Conservation (phyloP, 2,888 invertebrate genomes). For the Gordius sp. region DNA sequence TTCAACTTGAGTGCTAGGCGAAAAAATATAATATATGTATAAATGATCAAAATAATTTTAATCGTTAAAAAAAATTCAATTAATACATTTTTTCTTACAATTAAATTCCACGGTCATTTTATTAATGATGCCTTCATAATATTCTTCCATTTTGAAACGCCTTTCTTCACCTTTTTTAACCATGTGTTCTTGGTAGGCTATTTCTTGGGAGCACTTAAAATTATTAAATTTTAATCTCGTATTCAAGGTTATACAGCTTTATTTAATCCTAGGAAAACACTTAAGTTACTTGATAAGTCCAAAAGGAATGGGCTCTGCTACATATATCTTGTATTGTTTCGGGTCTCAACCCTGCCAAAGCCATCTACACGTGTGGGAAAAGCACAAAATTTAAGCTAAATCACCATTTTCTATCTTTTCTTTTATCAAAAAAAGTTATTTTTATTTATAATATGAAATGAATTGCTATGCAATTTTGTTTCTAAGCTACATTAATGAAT, state of each 20-base stretch:
- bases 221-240: no score
- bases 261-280: no score
- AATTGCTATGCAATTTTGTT: no score
- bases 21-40: background rate
- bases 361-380: no score
- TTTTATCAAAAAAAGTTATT: no score
- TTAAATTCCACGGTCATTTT: constrained; percentile 2
- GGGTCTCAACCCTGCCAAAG: background rate
- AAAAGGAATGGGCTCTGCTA: background rate
- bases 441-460: no score
- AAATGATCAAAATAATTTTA: background rate
- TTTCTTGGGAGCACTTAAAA: background rate
- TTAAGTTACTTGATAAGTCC: constrained; percentile 1
- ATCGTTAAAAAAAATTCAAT: background rate
- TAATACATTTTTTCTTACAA: background rate
- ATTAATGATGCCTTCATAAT: background rate
- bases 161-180: background rate
- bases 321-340: background rate
- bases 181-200: background rate
- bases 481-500: no score
- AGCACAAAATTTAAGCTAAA: no score
- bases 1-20: background rate
- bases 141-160: background rate
- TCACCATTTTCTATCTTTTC: no score
- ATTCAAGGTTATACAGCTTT: no score